phyloP scores from a whole-genome alignment of 2,888 invertebrate species.

The Himalopsyche kuldschensis region DNA sequence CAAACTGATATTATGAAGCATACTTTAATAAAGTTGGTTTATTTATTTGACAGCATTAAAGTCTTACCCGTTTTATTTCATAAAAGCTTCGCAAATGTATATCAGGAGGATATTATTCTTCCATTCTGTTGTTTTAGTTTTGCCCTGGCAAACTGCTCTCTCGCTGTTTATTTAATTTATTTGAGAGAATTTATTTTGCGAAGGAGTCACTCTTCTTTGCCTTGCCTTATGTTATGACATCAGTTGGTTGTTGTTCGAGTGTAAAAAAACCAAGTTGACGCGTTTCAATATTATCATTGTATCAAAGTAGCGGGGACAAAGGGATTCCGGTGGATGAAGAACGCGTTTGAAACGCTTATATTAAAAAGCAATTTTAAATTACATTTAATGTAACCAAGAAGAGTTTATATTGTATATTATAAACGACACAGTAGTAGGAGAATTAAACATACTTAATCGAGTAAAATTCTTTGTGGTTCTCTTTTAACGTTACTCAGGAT shows the following conservation, averaged over 20 bases:
- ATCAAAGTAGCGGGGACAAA: neutral
- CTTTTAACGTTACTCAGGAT: too few species aligned
- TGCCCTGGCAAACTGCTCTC: neutral
- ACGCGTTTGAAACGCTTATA: neutral
- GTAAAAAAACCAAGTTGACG: neutral
- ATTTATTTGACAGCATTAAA: neutral
- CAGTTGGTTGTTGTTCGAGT: constrained; percentile 2
- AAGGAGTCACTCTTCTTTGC: neutral
- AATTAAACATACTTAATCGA: too few species aligned
- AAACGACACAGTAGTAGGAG: too few species aligned
- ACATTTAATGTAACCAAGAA: neutral
- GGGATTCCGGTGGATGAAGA: neutral
- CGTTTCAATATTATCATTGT: constrained; percentile 1
- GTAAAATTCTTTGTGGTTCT: too few species aligned
- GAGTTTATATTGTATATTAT: neutral
- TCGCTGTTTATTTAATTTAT: constrained; percentile 10
- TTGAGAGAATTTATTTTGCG: constrained; percentile 10
- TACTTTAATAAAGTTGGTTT: neutral
- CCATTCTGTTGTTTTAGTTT: neutral
- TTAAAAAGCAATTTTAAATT: neutral
- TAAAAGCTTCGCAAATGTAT: neutral
- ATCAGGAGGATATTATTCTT: neutral
- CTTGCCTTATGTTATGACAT: neutral
- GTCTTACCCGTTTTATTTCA: neutral
- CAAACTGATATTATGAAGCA: neutral